Conservation (phyloP, 1,140 invertebrate genomes). For the Acromyrmex heyeri region DNA sequence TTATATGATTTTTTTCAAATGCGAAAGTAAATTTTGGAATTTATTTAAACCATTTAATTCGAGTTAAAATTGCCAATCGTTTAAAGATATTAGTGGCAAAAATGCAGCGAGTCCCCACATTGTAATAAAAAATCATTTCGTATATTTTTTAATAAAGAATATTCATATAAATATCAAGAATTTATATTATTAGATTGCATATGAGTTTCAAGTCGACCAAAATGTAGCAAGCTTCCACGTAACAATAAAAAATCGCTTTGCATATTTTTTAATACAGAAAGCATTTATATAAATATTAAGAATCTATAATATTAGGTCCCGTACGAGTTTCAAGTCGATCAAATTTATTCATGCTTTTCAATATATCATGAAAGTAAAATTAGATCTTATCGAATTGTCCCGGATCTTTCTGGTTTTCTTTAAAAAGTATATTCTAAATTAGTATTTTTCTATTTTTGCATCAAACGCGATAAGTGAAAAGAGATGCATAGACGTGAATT, state of each 20-base stretch:
- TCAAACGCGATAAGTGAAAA: background rate
- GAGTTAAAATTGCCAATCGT: background rate
- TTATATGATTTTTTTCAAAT: slow-evolving; percentile 2
- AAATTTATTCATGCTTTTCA: background rate
- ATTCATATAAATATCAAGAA: background rate
- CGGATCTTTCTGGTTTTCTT: background rate
- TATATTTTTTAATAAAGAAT: background rate
- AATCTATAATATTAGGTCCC: background rate
- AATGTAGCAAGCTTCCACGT: background rate
- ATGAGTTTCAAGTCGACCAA: background rate
- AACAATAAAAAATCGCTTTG: background rate
- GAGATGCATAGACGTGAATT: background rate
- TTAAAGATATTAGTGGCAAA: background rate
- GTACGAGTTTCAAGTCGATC: background rate
- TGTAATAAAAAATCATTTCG: background rate
- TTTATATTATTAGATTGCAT: no score
- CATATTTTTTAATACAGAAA: background rate
- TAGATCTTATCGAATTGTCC: background rate
- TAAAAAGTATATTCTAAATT: background rate
- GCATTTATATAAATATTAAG: background rate
- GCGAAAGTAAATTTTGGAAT: background rate
- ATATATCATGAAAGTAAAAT: slow-evolving; percentile 8
- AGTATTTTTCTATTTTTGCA: background rate
- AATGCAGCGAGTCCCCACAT: background rate
- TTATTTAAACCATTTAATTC: background rate